Percentiles rank a stretch among this genome's conserved stretches.
These are phyloP conservation scores for Lepeophtheirus salmonis DNA, from an alignment of 1,140 invertebrate genomes.

Conservation along the genomic window DNA sequence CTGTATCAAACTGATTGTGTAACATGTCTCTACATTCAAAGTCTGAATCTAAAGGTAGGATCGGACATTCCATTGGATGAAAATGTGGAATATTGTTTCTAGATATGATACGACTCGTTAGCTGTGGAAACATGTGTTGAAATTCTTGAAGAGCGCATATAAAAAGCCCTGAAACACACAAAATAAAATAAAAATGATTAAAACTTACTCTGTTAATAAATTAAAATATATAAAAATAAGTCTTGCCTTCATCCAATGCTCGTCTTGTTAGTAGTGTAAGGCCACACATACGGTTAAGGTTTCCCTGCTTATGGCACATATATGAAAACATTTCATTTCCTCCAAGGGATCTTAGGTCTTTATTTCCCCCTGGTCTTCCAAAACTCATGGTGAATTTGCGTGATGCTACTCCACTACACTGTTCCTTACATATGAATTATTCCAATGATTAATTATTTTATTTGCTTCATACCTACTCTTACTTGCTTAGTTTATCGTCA, in stretches of 20 bases:
- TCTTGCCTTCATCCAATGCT: conserved; percentile 3
- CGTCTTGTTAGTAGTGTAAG: conserved; percentile 6
- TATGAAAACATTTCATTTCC: conserved; percentile 1
- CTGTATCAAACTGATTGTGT: conserved; percentile 1
- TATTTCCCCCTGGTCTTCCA: not conserved
- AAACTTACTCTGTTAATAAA: too few species aligned
- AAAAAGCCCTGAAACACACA: conserved; percentile 8
- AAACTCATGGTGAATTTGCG: not conserved
- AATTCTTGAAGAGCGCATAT: conserved; percentile 16
- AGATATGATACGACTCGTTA: not conserved
- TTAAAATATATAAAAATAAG: not conserved
- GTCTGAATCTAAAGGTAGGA: conserved; percentile 1
- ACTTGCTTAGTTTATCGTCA: too few species aligned
- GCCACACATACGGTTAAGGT: conserved; percentile 4
- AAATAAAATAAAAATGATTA: too few species aligned
- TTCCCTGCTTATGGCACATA: not conserved
- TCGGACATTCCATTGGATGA: conserved; percentile 10
- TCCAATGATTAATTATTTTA: too few species aligned
- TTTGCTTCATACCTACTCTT: too few species aligned
- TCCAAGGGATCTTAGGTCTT: not conserved
- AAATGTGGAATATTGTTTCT: not conserved
- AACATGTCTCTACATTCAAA: conserved; percentile 10
- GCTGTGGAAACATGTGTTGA: conserved; percentile 15
- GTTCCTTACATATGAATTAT: too few species aligned
- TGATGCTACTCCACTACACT: too few species aligned